phyloP scores from a whole-genome alignment of 2,888 invertebrate species.

The Agonopterix heracliana region DNA sequence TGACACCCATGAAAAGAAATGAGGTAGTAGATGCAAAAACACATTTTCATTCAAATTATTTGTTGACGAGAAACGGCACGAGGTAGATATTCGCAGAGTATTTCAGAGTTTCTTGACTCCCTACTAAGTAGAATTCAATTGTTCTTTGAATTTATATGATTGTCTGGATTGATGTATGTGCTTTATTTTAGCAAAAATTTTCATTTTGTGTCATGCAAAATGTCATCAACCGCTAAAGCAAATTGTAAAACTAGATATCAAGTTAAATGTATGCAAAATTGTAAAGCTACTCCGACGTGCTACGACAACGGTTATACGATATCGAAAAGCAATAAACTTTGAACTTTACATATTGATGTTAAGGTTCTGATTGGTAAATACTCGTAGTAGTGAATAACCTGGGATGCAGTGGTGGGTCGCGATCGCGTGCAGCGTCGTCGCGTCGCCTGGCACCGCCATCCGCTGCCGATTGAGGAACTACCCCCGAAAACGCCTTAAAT shows the following conservation, averaged over 20 bases:
- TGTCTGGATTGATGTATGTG: no score
- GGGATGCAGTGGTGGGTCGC: constrained; percentile 49
- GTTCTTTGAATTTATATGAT: no score
- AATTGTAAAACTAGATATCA: constrained; percentile 1
- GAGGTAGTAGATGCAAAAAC: no score
- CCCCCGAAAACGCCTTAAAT: constrained; percentile 47
- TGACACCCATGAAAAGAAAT: no score
- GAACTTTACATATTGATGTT: constrained; percentile 29
- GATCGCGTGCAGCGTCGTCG: constrained; percentile 64
- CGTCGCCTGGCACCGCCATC: constrained; percentile 76
- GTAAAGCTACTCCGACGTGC: constrained; percentile 29
- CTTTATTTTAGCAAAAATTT: no score
- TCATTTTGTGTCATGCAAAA: not conserved
- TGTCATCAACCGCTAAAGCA: constrained; percentile 8
- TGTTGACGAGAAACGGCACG: no score
- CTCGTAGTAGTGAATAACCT: constrained; percentile 33
- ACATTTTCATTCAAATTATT: no score
- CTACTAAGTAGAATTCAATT: no score
- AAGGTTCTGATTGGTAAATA: constrained; percentile 36
- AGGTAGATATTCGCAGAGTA: no score
- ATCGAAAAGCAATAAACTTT: constrained; percentile 33
- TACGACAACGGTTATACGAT: constrained; percentile 15
- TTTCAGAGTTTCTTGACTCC: no score
- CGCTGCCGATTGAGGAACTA: constrained; percentile 48
- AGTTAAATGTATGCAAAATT: constrained; percentile 28